Base-by-base conservation (phyloP, 1,140 invertebrate genomes). In the Artemia franciscana region DNA sequence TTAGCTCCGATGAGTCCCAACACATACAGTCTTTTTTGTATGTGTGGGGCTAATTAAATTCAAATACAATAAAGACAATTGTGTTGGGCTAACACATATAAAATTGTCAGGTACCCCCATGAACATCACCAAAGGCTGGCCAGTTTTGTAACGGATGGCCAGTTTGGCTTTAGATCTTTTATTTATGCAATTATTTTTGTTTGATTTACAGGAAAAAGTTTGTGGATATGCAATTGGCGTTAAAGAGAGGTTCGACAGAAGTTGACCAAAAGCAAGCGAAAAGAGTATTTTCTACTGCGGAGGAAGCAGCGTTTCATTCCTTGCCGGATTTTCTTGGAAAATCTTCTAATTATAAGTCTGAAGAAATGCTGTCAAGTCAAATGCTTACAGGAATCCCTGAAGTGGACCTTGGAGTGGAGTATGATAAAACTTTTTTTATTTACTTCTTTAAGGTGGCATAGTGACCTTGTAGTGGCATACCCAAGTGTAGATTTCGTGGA, bases 351-450 rank as follows among this genome's bases (percentile, higher is more conserved):
- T 87, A 90, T 64, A 78, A 78, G 63, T 92, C 87, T 18, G 94
- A 98, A 75, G 96, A 98, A 76, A 97, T 98, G 90, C 82, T 99
- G 66, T 98, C 93, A 5, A 97, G 97, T 79, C 95, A 98, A 79
- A 98, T 99, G 95, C 77, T 99, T 2, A 95, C 90, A 71, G 96
- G 96, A 61, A 99, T 99, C 66, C 96, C 96, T n/a, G 96, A 99
- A 79, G 88, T 99, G 2, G 95, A 99, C 78, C 78, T 99, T 56
- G 96, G 96, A 30, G 95, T 99, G 67, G 91, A 98, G 82, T 86
- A n/a, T n/a, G n/a, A n/a, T n/a, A n/a, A n/a, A n/a, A n/a, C n/a
- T n/a, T n/a, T n/a, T n/a, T n/a, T n/a, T n/a, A n/a, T n/a, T n/a
- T n/a, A n/a, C n/a, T n/a, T n/a, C n/a, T n/a, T n/a, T n/a, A n/a